phyloP scores from a whole-genome alignment of 2,797 vertebrate species.

The Gymnoscopelus microlampas region DNA sequence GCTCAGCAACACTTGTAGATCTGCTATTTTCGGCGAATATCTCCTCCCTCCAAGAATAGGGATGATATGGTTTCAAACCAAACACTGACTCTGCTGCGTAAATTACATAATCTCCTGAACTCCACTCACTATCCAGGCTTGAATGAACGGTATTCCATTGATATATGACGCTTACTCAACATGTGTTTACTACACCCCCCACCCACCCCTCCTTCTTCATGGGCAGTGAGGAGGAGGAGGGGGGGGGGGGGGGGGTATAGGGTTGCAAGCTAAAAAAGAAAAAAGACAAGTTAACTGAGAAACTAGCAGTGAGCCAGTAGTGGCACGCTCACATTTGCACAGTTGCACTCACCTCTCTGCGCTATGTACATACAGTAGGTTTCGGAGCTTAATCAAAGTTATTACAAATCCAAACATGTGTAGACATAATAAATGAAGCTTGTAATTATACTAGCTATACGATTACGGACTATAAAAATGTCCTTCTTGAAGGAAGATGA shows the following conservation, averaged over 20 bases:
- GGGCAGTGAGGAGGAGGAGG: constrained; percentile 32
- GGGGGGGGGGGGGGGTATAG: constrained; percentile 50
- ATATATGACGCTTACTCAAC: constrained; percentile 47
- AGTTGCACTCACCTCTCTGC: not conserved
- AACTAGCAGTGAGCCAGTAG: not conserved
- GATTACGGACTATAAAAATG: too few species aligned
- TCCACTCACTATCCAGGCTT: constrained; percentile 48
- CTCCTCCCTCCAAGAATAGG: too few species aligned
- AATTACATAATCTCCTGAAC: constrained; percentile 2
- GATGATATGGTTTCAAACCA: too few species aligned
- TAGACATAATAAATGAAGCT: too few species aligned
- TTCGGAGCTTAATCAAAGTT: not conserved
- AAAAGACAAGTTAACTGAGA: constrained; percentile 1
- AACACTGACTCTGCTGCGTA: not conserved
- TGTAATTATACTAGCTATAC: too few species aligned
- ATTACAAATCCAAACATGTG: not conserved
- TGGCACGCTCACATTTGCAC: constrained; percentile 3
- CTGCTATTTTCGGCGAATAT: too few species aligned
- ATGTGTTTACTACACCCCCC: constrained; percentile 56
- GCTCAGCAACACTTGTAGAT: too few species aligned
- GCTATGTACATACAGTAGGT: not conserved
- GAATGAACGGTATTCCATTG: constrained; percentile 69
- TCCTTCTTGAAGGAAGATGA: too few species aligned
- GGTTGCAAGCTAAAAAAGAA: constrained; percentile 45
- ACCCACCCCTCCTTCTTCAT: constrained; percentile 34